Conservation (phyloP, 2,797 vertebrate species). For the Cryptoprocta ferox region DNA sequence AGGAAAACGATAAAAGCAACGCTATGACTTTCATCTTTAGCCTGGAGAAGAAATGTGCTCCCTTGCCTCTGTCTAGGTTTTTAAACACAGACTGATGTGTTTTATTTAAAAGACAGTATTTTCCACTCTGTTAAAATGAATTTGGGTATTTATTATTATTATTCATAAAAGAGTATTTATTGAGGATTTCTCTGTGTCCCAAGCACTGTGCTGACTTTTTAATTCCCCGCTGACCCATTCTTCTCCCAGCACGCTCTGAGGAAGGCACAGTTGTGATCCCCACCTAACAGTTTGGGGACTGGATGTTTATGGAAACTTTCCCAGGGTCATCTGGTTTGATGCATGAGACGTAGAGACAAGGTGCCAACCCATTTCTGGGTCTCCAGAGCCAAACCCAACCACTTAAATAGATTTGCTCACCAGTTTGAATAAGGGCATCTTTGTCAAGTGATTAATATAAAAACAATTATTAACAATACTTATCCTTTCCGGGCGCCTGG, state of each 20-base stretch:
- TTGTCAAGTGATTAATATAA: not conserved
- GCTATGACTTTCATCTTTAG: not conserved
- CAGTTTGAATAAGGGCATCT: not conserved
- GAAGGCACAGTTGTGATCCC: not conserved
- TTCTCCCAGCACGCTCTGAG: not conserved
- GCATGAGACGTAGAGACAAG: not conserved
- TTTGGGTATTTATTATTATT: not conserved
- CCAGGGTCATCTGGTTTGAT: accelerated
- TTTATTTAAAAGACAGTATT: not conserved
- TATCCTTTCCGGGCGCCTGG: not conserved
- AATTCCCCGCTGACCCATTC: accelerated
- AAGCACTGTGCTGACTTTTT: not conserved
- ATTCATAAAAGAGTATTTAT: not conserved
- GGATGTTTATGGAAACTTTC: not conserved
- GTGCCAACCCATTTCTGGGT: not conserved
- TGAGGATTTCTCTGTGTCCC: not conserved
- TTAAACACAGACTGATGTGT: not conserved
- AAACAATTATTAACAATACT: not conserved
- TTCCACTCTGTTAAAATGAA: not conserved
- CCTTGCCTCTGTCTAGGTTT: not conserved
- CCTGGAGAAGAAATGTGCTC: not conserved
- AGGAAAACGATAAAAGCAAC: not conserved
- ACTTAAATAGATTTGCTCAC: not conserved
- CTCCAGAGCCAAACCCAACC: not conserved
- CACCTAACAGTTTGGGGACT: accelerated